These are phyloP conservation scores for Stylophora pistillata DNA, from an alignment of 64 coral and sea anemone species.

Conservation along the genomic window DNA sequence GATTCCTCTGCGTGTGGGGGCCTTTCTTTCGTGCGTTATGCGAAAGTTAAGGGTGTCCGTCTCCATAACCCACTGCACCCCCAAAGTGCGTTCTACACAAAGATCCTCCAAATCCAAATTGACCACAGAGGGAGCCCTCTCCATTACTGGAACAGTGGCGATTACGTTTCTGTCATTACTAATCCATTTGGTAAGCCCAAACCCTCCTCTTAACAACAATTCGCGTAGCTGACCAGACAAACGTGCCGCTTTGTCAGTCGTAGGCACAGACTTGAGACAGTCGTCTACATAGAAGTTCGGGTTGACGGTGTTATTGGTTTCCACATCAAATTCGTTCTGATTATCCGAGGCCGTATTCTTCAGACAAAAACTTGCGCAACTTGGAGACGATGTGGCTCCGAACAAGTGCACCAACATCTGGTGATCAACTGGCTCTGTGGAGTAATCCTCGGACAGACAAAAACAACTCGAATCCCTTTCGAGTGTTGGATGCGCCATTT, in stretches of 20 bases:
- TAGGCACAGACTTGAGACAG: slow-evolving; percentile 33
- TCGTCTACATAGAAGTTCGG: slow-evolving; percentile 48
- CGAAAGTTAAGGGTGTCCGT: neutral
- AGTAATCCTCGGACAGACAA: no score
- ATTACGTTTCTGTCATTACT: slow-evolving; percentile 35
- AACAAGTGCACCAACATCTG: slow-evolving; percentile 64
- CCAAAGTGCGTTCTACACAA: slow-evolving; percentile 46
- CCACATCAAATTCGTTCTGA: neutral
- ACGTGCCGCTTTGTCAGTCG: no score
- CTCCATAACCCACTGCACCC: slow-evolving; percentile 41
- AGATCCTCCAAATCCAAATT: slow-evolving; percentile 32
- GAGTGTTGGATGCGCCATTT: no score
- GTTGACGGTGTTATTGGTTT: slow-evolving; percentile 7
- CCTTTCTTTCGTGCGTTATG: neutral
- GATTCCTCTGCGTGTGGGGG: neutral
- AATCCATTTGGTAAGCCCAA: no score
- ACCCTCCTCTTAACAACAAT: slow-evolving; percentile 24
- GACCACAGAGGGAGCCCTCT: slow-evolving; percentile 32
- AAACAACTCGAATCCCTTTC: no score
- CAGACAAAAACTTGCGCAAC: slow-evolving; percentile 44
- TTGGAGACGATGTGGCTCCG: no score
- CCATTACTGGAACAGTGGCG: neutral
- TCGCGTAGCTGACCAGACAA: neutral
- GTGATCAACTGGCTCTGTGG: no score
- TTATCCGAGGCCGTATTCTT: slow-evolving; percentile 21